Evolutionary conservation across 2,113 vertebrate species (phyloP).

Genomic region (Microtus montanus): DNA sequence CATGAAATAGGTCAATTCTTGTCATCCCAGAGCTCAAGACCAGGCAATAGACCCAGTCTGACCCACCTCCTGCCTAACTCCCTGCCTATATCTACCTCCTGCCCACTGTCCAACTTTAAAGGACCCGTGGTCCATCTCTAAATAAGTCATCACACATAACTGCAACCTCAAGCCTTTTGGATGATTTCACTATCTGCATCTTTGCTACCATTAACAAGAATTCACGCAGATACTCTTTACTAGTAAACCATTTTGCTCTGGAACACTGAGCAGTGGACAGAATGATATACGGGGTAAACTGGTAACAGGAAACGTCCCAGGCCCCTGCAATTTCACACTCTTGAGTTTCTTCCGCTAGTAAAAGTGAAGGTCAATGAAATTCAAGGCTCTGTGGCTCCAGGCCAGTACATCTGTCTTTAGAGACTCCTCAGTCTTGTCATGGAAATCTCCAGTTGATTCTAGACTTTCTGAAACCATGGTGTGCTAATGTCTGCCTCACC

Average conservation of each 20-base stretch:
- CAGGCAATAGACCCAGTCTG: background rate
- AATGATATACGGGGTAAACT: background rate
- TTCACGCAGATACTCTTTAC: background rate
- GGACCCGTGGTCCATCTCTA: background rate
- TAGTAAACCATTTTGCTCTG: background rate
- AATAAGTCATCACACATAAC: background rate
- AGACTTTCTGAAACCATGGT: background rate
- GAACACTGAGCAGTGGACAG: background rate
- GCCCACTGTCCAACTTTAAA: background rate
- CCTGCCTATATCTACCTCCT: rapidly evolving
- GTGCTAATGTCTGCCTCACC: rapidly evolving
- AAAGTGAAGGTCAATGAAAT: constrained; percentile 45
- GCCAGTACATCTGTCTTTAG: constrained; percentile 40
- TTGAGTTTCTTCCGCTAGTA: background rate
- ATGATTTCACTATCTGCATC: background rate
- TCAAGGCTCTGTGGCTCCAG: constrained; percentile 18
- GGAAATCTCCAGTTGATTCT: background rate
- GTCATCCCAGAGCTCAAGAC: background rate
- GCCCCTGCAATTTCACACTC: constrained; percentile 38
- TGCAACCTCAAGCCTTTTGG: background rate
- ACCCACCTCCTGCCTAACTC: rapidly evolving
- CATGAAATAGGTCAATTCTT: background rate
- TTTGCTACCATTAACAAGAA: background rate
- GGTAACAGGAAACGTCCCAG: background rate
- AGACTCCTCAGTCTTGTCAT: background rate